Evolutionary conservation across 1,140 invertebrate species (phyloP), one percentile per base, ranked within the genome.

Genomic region (Heliconius eleuchia): DNA sequence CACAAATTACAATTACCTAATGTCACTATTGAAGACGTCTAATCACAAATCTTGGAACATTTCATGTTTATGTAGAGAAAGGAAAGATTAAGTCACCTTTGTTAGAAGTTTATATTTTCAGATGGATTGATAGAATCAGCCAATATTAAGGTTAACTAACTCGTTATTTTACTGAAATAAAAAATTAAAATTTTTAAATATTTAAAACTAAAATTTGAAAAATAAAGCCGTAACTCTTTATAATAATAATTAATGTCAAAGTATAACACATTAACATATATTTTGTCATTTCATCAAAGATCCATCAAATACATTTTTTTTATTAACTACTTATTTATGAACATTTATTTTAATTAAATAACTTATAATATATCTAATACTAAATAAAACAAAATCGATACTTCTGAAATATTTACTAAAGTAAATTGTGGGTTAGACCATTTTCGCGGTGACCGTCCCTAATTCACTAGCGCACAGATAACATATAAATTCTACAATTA

Each of bases 1-100:
- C 70, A 72, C 46, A 71, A 55, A 77, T 50, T 72, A 77, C 71
- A 72, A 72, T 55, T 27, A 75, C 11, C 57, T 75, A 75, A 75
- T 57, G 42, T 66, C 7, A 39, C 34, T 75, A 60, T n/a, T 75
- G 11, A 55, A 74, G 46, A 52, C 50, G 11, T 37, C 34, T 75
- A 75, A 70, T 30, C 34, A 75, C 57, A 75, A 42, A 27, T 75
- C 16, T 4, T 55, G 60, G 34, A 27, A 66, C 55, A 18, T 57
- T 30, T 75, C 55, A 57, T 46, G 55, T 75, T 46, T 27, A 75
- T 19, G n/a, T 23, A 19, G 55, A 23, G 60, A 66, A 66, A 30
- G 23, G 27, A 27, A 66, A 66, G 2, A 57, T n/a, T 57, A 11
- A n/a, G n/a, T 11, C n/a, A 57, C n/a, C 55, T 57, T 57, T 57